Base-by-base conservation (phyloP, 2,113 vertebrate genomes). In the Ophthalmolycus amberensis region DNA sequence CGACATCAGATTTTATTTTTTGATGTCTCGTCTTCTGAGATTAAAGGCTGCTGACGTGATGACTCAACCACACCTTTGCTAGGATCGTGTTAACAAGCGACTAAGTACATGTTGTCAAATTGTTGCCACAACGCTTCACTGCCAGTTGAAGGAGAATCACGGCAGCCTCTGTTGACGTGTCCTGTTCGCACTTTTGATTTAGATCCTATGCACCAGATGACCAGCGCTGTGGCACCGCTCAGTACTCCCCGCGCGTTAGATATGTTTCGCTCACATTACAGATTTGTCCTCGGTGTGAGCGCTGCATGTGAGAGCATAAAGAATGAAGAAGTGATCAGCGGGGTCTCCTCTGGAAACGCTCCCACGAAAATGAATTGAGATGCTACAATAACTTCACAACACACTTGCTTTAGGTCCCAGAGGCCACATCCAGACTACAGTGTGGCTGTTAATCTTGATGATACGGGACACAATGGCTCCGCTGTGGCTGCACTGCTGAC, bases 371-470 rank as follows among this genome's bases (percentile, higher is more conserved):
- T 37, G 37, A 84, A 77, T 34, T 75, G 72, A 92, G 88, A 88
- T 84, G 75, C 82, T 70, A 85, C 84, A 80, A 77, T 82, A 82
- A 87, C 83, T 84, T 87, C 73, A 78, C 70, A 71, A 84, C 82
- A 63, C 69, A 54, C 86, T 79, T 65, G 42, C 69, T 42, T 59
- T 40, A 1, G 0, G 46, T 91, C 90, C 88, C 90, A 71, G 72
- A 88, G 90, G 90, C 77, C 74, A 50, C 85, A 82, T 90, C 63
- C 72, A 84, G 40, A 64, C 85, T 42, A 1, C 65, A 71, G 75
- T 15, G 68, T n/a, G 42, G 90, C 87, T 82, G 90, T 93, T 91
- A 89, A 91, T 93, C 91, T 90, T 84, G 63, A 88, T 73, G 79
- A 85, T 59, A 85, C 82, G 77, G 70, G 70, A 85, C 80, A 67